Base-by-base conservation (phyloP, 2,888 invertebrate species). In the Xanthia icteritia region DNA sequence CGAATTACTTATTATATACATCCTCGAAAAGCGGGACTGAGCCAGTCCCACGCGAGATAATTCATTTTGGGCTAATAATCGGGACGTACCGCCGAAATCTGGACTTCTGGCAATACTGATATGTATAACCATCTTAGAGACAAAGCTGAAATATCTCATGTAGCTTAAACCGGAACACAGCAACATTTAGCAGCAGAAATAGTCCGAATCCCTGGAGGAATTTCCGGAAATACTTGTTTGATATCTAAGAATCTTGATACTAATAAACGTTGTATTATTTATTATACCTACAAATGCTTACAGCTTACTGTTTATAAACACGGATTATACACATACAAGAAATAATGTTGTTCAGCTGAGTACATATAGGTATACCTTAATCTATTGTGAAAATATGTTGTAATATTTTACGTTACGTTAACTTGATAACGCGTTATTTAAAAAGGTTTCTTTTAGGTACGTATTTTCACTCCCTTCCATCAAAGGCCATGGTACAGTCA, bases 341-440 rank as follows among this genome's bases (percentile, higher is more conserved):
- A 71, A 54, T 15, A 58, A 60, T 51, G 11, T 60, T 27, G 27
- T 70, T 42, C 42, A 73, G 54, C 42, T 42, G 42, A 65, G 27
- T 76, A 39, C 20, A 60, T 13, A 48, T 1, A n/a, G 13, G 36
- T 1, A 17, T 13, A 69, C 23, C 27, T 48, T 61, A 51, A 42
- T 23, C 23, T 20, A 61, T 60, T 66, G 42, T 60, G 31, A 65
- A 60, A 58, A 36, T 17, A 36, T 73, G 39, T 54, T 73, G 61
- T 42, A 63, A 61, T 23, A n/a, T 42, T 73, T 63, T 73, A 74
- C 31, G 61, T 61, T 31, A 48, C 5, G 31, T 20, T 67, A 5
- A 23, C 42, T 66, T 73, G 56, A 45, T 69, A 69, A 58, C 45
- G 60, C 23, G 15, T 60, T 48, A 45, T 64, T 45, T 31, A 8